Base-by-base conservation (phyloP, 2,797 vertebrate species). In the Diglossa cyanea region DNA sequence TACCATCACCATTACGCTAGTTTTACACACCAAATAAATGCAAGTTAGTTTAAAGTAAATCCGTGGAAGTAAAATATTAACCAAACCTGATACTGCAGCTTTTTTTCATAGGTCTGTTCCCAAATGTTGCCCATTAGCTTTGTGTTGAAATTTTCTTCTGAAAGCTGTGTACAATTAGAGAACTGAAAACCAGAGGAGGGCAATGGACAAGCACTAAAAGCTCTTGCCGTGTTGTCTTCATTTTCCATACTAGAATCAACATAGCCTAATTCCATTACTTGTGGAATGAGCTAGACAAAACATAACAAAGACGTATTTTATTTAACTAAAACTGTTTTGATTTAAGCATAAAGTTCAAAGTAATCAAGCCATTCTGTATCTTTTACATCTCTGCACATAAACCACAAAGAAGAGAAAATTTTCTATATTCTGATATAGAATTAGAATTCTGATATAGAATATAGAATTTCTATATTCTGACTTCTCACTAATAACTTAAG, bases 181-280 rank as follows among this genome's bases (percentile, higher is more conserved):
- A 88, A 89, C 66, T 82, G 93, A 72, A 97, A 95, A 45, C 67
- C 93, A 57, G 95, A 85, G 83, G 97, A 96, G 39, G 97, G 81
- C n/a, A 79, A 42, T 10, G 83, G 97, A 88, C 95, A 95, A 11
- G 97, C 96, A 87, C 93, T 97, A 78, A 80, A 87, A 33, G 42
- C 63, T 92, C 97, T 88, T 25, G 21, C 45, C 55, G 28, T 51
- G 53, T 28, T 94, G 26, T 97, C 96, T 61, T 97, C 95, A 75
- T 96, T 97, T 90, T 98, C 97, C 24, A 95, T 94, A 11, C 97
- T 97, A 95, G 93, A 97, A 81, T 98, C 98, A 93, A 50, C 67
- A 53, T 94, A 95, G 45, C 65, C 96, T 26, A 97, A 98, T 94
- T 98, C 98, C 39, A 96, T 70, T 65, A 98, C 97, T 37, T 98